These are phyloP conservation scores for Zaprionus camerounensis DNA, from an alignment of 1,140 invertebrate genomes.

Conservation along the genomic window DNA sequence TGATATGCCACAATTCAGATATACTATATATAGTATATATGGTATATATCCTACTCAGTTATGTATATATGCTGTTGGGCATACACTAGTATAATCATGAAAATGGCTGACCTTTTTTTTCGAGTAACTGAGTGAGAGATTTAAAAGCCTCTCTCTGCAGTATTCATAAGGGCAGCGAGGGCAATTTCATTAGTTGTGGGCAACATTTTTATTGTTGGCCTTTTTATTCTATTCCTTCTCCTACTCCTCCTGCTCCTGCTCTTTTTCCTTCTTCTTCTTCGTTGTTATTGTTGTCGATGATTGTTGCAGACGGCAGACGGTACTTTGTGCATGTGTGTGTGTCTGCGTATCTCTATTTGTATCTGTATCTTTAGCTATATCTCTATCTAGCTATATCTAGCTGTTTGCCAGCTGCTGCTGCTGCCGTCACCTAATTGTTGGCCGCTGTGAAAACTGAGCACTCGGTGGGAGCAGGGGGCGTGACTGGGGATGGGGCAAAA, in stretches of 20 bases:
- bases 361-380: constrained; percentile 16
- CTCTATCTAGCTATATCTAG: constrained; percentile 22
- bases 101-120: constrained; percentile 33
- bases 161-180: constrained; percentile 40
- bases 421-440: constrained; percentile 80
- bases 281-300: constrained; percentile 40
- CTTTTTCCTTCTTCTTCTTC: constrained; percentile 33
- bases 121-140: constrained; percentile 1
- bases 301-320: background rate
- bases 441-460: constrained; percentile 73
- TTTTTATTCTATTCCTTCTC: background rate
- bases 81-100: constrained; percentile 19
- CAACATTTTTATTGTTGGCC: constrained; percentile 65
- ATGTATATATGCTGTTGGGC: background rate
- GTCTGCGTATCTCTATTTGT: constrained; percentile 24
- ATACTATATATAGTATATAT: background rate
- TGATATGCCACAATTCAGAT: constrained; percentile 22
- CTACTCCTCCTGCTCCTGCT: background rate
- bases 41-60: background rate
- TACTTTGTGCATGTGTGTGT: constrained; percentile 22
- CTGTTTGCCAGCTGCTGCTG: constrained; percentile 65
- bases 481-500: constrained; percentile 14
- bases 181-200: constrained; percentile 30
- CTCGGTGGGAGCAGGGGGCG: constrained; percentile 40
- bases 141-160: constrained; percentile 39